These are phyloP conservation scores for Augiades crinisus DNA, from an alignment of 2,888 invertebrate species.

Conservation along the genomic window DNA sequence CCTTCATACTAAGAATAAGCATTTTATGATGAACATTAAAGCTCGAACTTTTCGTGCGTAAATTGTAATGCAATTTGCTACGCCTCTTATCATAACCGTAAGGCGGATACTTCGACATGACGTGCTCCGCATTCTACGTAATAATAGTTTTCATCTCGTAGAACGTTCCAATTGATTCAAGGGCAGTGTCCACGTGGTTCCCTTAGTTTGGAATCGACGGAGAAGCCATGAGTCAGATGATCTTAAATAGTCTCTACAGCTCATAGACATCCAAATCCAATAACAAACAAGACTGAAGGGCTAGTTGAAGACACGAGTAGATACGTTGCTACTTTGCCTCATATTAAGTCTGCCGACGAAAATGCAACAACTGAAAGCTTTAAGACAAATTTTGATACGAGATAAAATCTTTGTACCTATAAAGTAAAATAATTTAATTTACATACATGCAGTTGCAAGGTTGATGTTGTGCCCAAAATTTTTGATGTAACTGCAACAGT, in stretches of 20 bases:
- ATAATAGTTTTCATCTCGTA: no score
- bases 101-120: background rate
- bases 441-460: background rate
- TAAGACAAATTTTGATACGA: background rate
- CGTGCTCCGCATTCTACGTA: background rate
- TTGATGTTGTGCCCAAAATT: background rate
- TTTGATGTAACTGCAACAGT: conserved; percentile 1
- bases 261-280: no score
- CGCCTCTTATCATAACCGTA: background rate
- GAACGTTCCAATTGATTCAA: no score
- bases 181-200: no score
- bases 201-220: no score
- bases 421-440: background rate
- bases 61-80: background rate
- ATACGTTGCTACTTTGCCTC: no score
- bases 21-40: background rate
- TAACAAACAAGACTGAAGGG: no score
- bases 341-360: no score
- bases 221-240: no score
- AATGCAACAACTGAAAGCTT: no score
- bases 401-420: background rate
- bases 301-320: no score
- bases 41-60: conserved; percentile 1
- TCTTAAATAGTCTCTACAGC: no score
- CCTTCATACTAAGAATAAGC: background rate